Conservation (phyloP, 2,113 vertebrate species). For the Leucosticte australis region DNA sequence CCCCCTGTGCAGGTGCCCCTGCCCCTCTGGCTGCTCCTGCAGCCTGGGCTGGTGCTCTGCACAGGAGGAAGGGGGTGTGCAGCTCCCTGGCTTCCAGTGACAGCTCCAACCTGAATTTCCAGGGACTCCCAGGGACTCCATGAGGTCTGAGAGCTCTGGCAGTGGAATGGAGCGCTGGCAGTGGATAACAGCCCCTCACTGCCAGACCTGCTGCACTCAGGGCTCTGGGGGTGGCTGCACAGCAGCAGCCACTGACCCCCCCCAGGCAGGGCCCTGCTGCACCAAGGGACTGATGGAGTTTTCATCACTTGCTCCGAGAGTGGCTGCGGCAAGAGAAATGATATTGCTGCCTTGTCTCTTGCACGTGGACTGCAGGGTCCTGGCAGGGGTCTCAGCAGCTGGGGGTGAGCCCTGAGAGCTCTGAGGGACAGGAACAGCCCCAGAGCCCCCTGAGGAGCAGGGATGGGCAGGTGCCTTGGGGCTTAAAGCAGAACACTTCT, state of each 20-base stretch:
- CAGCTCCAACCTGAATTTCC: not conserved
- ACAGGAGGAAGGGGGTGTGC: rapidly evolving
- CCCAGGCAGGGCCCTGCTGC: not conserved
- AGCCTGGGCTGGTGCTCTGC: rapidly evolving
- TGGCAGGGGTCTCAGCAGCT: not conserved
- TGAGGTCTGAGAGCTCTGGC: not conserved
- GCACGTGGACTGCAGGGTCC: not conserved
- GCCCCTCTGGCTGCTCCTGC: rapidly evolving
- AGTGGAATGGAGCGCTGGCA: not conserved
- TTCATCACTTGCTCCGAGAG: constrained; percentile 2
- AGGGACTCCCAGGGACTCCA: not conserved
- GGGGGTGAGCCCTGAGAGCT: not conserved
- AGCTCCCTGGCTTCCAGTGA: not conserved
- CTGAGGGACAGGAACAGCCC: not conserved
- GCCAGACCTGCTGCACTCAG: not conserved
- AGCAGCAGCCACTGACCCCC: constrained; percentile 18
- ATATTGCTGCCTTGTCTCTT: not conserved
- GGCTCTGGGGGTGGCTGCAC: not conserved
- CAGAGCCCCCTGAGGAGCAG: not conserved
- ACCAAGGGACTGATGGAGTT: not conserved
- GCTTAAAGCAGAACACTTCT: not conserved
- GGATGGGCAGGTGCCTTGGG: not conserved
- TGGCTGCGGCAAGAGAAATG: not conserved
- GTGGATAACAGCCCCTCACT: not conserved
- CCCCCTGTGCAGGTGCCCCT: rapidly evolving